These are phyloP conservation scores for Dermochelys coriacea DNA, from an alignment of 2,797 vertebrate genomes.

Conservation along the genomic window DNA sequence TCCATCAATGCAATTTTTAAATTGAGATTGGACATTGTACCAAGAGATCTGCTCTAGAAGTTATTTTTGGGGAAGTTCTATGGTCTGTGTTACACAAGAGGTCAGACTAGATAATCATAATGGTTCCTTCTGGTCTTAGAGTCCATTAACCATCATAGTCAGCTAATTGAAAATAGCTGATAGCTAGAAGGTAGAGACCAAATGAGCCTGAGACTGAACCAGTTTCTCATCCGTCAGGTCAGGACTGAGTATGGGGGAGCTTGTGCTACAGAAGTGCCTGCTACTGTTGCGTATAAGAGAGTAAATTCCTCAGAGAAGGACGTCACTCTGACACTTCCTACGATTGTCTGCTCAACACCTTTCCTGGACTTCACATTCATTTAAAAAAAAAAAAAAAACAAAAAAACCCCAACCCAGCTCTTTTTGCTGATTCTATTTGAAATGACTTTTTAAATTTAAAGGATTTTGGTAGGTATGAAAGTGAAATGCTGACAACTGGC, in stretches of 20 bases:
- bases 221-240: background rate
- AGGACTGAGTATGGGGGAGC: background rate
- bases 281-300: background rate
- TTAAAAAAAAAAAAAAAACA: background rate
- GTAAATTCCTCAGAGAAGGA: background rate
- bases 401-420: background rate
- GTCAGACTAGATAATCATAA: too few species aligned
- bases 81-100: too few species aligned
- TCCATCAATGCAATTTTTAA: too few species aligned
- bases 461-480: background rate
- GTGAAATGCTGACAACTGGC: background rate
- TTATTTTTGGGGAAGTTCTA: too few species aligned
- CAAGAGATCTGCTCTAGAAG: too few species aligned
- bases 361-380: background rate
- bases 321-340: background rate
- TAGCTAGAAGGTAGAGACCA: background rate
- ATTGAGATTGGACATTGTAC: too few species aligned
- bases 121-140: too few species aligned
- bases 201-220: background rate
- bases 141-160: too few species aligned
- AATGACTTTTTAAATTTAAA: background rate
- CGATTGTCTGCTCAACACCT: background rate
- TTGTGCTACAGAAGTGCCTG: fast-evolving
- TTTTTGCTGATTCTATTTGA: background rate
- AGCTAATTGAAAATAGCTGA: background rate